A percentile compares a stretch with the other conserved stretches of the same genome.
phyloP scores from a whole-genome alignment of 2,113 vertebrate genomes.

The Erinaceus europaeus region DNA sequence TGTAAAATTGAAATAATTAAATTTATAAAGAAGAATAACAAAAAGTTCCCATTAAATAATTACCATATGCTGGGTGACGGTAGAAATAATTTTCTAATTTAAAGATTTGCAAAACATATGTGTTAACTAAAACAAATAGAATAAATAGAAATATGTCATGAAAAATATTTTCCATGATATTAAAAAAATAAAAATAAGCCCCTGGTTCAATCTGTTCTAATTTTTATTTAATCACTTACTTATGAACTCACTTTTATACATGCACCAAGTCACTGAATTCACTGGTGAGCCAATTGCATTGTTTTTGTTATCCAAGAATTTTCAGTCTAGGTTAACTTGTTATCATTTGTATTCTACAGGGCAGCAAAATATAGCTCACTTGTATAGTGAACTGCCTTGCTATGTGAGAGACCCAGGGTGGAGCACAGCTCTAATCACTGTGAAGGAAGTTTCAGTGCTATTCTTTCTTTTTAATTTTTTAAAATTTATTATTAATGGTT shows the following conservation, averaged over 20 bases:
- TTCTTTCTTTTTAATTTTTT: no score
- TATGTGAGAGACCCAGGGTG: no score
- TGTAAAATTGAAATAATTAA: constrained; percentile 10
- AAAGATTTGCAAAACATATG: not conserved
- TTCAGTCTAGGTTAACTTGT: not conserved
- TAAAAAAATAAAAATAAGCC: not conserved
- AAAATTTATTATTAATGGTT: no score
- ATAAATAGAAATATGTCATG: not conserved
- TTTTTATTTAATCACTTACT: not conserved
- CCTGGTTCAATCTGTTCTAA: not conserved
- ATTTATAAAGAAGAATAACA: not conserved
- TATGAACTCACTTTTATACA: not conserved
- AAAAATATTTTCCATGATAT: not conserved
- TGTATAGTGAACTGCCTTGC: no score
- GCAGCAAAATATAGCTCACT: no score
- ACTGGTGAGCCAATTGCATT: not conserved
- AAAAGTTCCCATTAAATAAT: constrained; percentile 21
- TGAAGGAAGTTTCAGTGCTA: no score
- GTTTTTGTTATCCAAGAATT: not conserved
- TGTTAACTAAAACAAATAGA: not conserved
- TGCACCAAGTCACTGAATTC: not conserved
- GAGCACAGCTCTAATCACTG: no score
- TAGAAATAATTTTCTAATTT: constrained; percentile 2
- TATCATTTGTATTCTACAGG: no score
- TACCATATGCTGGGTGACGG: not conserved